A percentile compares a stretch with the other conserved stretches of the same genome.
Evolutionary conservation across 2,888 invertebrate species (phyloP).

Genomic region (Rapana venosa): DNA sequence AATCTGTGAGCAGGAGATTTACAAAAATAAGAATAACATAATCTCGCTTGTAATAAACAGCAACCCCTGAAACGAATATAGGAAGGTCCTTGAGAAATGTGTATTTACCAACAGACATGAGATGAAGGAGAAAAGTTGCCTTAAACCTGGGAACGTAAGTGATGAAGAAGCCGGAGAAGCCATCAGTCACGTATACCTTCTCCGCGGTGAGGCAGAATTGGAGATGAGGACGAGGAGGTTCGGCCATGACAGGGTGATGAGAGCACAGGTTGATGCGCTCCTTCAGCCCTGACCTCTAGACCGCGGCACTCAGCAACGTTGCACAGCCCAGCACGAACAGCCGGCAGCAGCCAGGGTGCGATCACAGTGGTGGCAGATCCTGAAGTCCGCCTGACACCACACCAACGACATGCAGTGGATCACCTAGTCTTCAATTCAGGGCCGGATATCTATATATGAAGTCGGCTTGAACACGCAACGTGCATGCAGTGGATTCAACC

Average conservation of each 20-base stretch:
- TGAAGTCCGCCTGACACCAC: background rate
- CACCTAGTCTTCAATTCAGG: too few species aligned
- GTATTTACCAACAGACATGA: too few species aligned
- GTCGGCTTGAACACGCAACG: too few species aligned
- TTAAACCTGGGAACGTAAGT: constrained; percentile 21
- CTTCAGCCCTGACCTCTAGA: background rate
- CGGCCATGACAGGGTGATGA: constrained; percentile 20
- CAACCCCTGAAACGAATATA: too few species aligned
- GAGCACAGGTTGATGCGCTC: constrained; percentile 35
- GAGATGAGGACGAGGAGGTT: constrained; percentile 34
- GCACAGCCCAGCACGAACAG: constrained; percentile 24
- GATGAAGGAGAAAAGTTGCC: too few species aligned
- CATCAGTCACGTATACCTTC: constrained; percentile 32
- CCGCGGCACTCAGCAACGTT: constrained; percentile 34
- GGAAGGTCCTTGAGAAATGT: too few species aligned
- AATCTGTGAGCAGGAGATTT: too few species aligned
- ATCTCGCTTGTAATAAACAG: too few species aligned
- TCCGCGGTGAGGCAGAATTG: constrained; percentile 26
- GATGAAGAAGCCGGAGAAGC: constrained; percentile 34
- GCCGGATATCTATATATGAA: too few species aligned
- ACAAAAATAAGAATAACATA: too few species aligned
- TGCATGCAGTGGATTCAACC: too few species aligned
- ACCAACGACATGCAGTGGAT: too few species aligned
- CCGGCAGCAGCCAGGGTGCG: constrained; percentile 28
- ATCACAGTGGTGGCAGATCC: constrained; percentile 8